Evolutionary conservation across 2,888 invertebrate species (phyloP).

Genomic region (Dicyrtoma fusca): DNA sequence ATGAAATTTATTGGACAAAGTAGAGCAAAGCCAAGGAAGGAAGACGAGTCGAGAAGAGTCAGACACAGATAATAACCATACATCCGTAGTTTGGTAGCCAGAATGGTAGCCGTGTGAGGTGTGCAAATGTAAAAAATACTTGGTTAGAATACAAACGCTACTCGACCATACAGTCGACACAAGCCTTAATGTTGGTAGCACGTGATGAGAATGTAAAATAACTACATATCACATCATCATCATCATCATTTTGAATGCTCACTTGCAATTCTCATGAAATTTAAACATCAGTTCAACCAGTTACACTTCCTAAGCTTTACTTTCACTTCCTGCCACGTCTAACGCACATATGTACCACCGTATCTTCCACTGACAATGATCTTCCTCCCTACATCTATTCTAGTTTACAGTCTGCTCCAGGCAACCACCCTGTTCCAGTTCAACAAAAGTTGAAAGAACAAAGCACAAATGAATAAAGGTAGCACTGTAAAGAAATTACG

Average conservation of each 20-base stretch:
- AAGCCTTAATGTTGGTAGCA: constrained; percentile 30
- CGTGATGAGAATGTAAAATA: constrained; percentile 40
- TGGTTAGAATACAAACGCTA: constrained; percentile 52
- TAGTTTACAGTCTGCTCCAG: too few species aligned
- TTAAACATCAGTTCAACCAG: constrained; percentile 39
- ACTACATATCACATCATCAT: constrained; percentile 32
- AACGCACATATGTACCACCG: too few species aligned
- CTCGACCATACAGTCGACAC: constrained; percentile 24
- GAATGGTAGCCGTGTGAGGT: constrained; percentile 26
- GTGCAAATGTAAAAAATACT: constrained; percentile 49
- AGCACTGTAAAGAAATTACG: too few species aligned
- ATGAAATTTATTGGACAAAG: too few species aligned
- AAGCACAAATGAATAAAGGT: too few species aligned
- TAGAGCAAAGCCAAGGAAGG: constrained; percentile 6
- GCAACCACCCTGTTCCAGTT: too few species aligned
- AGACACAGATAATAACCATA: not conserved
- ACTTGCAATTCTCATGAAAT: constrained; percentile 40
- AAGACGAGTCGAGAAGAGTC: constrained; percentile 16
- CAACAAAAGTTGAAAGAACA: too few species aligned
- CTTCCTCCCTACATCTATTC: too few species aligned
- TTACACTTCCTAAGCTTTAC: too few species aligned
- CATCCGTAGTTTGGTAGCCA: not conserved
- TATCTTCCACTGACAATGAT: too few species aligned
- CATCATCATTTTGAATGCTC: constrained; percentile 34
- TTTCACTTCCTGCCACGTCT: too few species aligned